Conservation (phyloP, 2,113 vertebrate species). For the Montifringilla adamsi region DNA sequence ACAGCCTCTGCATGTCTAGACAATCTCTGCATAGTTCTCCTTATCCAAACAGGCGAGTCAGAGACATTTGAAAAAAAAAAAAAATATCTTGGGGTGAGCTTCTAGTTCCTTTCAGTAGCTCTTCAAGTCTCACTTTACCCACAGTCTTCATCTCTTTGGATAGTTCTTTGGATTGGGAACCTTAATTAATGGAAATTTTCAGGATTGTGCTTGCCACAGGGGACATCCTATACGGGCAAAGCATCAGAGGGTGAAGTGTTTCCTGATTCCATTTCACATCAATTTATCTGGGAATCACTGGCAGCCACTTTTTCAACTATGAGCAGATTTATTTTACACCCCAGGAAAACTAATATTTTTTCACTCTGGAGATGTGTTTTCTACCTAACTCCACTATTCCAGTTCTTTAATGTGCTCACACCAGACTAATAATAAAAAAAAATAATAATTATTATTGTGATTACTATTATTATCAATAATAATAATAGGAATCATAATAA, state of each 20-base stretch:
- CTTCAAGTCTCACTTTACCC: slow-evolving; percentile 17
- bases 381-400: not conserved
- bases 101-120: slow-evolving; percentile 4
- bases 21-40: slow-evolving; percentile 15
- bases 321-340: not conserved
- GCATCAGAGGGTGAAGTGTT: not conserved
- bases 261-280: not conserved
- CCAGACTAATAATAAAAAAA: not conserved
- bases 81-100: not conserved
- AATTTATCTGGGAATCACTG: not conserved
- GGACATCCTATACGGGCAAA: not conserved
- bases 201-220: not conserved
- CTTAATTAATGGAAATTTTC: not conserved
- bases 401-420: not conserved
- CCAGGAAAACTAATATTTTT: not conserved
- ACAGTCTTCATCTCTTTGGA: not conserved
- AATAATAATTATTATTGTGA: not conserved
- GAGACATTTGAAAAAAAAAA: not conserved
- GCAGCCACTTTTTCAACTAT: not conserved
- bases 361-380: not conserved
- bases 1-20: not conserved
- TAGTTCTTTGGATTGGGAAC: not conserved
- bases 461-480: not conserved
- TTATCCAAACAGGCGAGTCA: slow-evolving; percentile 3
- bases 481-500: not conserved